Evolutionary conservation across 2,113 vertebrate species (phyloP), one percentile per base, ranked within the genome.

Genomic region (Brachypteracias leptosomus): DNA sequence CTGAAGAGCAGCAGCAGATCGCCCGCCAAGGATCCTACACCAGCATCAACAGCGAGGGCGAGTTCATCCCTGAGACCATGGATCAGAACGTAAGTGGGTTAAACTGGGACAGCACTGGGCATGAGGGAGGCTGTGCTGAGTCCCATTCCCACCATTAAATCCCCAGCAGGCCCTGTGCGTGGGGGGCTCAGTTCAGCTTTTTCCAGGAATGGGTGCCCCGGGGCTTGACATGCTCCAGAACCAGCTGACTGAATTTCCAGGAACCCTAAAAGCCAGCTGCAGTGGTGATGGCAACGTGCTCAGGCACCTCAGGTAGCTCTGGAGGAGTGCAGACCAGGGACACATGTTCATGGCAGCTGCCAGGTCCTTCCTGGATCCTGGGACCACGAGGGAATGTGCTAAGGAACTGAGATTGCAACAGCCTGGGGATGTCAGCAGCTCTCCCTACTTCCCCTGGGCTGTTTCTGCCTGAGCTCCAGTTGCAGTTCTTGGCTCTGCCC

Each of bases 1-100:
- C 99, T 0, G 98, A 99, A 92, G 99, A 99, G 96, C 99, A 99
- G 97, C 99, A 99, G 97, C 99, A 99, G 96, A 99, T 99, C 1
- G 99, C 98, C 7, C 98, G 99, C 38, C 99, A 99, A 94, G 99
- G 99, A 31, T 99, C 99, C 80, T 99, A 99, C 88, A 99, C 99
- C 95, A 99, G 99, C 98, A 99, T 99, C 96, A 98, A 99, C 97
- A 99, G 99, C 4, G 99, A 99, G 92, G 99, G 99, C 16, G 98
- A 99, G 96, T 99, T 99, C 97, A 99, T 99, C 95, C 99, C 99
- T 0, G 99, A 99, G 96, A 98, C 93, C 77, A 98, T 97, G 67
- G 98, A 98, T 75, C 98, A 98, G 77, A 98, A 98, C 4, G 99
- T 99, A 96, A 98, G 98, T 52, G 58, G 22, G n/a, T 16, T 58